phyloP scores from a whole-genome alignment of 2,888 invertebrate species.

The Netelia inedita region DNA sequence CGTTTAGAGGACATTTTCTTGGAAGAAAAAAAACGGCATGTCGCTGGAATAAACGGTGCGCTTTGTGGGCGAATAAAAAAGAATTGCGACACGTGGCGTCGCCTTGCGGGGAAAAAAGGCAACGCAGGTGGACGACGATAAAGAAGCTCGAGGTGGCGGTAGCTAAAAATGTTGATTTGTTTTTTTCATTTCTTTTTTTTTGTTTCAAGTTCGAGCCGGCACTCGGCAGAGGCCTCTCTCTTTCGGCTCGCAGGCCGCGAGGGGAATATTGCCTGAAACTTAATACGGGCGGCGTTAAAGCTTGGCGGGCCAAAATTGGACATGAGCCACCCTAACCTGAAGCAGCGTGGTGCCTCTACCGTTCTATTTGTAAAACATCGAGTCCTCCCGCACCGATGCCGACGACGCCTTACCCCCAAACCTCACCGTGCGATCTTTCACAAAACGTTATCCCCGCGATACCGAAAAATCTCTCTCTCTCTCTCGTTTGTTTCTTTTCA shows the following conservation, averaged over 20 bases:
- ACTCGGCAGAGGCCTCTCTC: not conserved
- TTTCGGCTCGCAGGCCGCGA: conserved; percentile 60
- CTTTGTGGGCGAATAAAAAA: not conserved
- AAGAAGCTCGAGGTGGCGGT: conserved; percentile 46
- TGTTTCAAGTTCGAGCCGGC: conserved; percentile 26
- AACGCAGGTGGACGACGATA: conserved; percentile 21
- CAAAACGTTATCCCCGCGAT: not conserved
- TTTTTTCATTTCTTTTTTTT: conserved; percentile 41
- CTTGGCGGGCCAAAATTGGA: conserved; percentile 85
- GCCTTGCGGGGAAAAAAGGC: conserved; percentile 1
- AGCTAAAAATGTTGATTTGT: conserved; percentile 58
- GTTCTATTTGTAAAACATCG: conserved; percentile 85
- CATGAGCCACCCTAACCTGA: conserved; percentile 84
- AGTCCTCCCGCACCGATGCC: conserved; percentile 81
- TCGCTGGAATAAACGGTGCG: not conserved
- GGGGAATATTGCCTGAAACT: conserved; percentile 85
- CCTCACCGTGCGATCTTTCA: not conserved
- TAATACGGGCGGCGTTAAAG: conserved; percentile 83
- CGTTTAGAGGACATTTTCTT: not conserved
- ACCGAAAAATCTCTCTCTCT: not conserved
- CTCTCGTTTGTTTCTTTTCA: not conserved
- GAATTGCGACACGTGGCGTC: not conserved
- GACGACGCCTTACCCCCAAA: conserved; percentile 34
- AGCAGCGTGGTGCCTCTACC: conserved; percentile 76
- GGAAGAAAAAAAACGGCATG: too few species aligned